These are phyloP conservation scores for Phymatocera aterrima DNA, from an alignment of 2,888 invertebrate genomes.

Conservation along the genomic window DNA sequence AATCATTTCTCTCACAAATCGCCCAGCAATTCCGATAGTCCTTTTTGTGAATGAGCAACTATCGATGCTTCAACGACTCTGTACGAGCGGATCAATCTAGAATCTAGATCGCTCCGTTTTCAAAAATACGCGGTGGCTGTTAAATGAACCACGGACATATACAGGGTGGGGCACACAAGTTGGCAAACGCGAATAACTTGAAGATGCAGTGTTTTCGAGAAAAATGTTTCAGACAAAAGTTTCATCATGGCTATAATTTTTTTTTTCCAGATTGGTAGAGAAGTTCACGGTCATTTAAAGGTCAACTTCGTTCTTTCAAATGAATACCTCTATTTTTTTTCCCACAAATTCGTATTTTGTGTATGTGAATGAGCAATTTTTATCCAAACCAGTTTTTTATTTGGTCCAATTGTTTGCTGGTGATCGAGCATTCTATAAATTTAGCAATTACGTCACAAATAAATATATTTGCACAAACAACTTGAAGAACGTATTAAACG, in stretches of 20 bases:
- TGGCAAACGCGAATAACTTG: not conserved
- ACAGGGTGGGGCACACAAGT: too few species aligned
- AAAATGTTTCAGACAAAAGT: not conserved
- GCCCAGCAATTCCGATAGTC: too few species aligned
- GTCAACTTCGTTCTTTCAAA: not conserved
- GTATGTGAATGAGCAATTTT: not conserved
- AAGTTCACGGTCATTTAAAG: not conserved
- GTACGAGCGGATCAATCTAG: too few species aligned
- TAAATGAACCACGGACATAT: too few species aligned
- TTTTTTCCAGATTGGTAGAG: not conserved
- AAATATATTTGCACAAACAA: not conserved
- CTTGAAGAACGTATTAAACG: not conserved
- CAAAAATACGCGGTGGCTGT: too few species aligned
- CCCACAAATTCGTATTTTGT: not conserved
- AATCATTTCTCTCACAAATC: too few species aligned
- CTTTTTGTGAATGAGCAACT: too few species aligned
- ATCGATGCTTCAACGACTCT: too few species aligned
- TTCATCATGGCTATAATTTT: not conserved
- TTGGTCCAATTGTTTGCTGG: not conserved
- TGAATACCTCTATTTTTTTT: not conserved
- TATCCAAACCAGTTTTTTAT: not conserved
- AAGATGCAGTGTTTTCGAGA: not conserved
- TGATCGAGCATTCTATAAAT: not conserved
- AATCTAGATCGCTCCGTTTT: too few species aligned
- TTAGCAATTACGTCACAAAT: too few species aligned